A percentile compares a stretch with the other conserved stretches of the same genome.
These are phyloP conservation scores for Formicarius rufipectus DNA, from an alignment of 2,113 vertebrate genomes.

Conservation along the genomic window DNA sequence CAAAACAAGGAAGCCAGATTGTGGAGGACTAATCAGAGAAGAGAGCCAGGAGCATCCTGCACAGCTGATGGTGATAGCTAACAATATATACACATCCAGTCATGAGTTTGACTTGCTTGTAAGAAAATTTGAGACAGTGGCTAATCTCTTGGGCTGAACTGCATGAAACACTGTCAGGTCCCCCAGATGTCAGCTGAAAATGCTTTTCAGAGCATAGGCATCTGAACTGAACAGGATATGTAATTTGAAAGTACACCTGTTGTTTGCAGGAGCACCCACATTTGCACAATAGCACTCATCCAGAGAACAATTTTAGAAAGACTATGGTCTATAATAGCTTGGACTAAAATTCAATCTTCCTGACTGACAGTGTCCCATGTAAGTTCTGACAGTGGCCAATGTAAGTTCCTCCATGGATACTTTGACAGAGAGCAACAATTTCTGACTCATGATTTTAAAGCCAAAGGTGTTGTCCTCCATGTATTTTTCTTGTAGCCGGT, in stretches of 20 bases:
- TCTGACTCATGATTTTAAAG: background rate
- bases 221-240: background rate
- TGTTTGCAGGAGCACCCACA: background rate
- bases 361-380: accelerated
- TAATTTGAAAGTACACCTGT: background rate
- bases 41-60: background rate
- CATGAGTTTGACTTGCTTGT: background rate
- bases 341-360: background rate
- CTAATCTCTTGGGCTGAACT: background rate
- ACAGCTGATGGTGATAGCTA: background rate
- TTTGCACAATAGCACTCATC: background rate
- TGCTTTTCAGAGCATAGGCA: background rate
- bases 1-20: background rate
- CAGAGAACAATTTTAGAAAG: background rate
- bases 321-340: background rate
- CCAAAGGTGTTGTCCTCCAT: background rate
- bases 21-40: background rate
- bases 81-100: background rate
- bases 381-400: background rate
- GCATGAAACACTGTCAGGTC: background rate
- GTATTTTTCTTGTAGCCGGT: background rate
- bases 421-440: background rate
- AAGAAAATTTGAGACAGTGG: background rate
- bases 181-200: background rate
- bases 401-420: accelerated